Evolutionary conservation across 2,113 vertebrate genomes (phyloP).

Genomic region (Chloropsis cyanopogon): DNA sequence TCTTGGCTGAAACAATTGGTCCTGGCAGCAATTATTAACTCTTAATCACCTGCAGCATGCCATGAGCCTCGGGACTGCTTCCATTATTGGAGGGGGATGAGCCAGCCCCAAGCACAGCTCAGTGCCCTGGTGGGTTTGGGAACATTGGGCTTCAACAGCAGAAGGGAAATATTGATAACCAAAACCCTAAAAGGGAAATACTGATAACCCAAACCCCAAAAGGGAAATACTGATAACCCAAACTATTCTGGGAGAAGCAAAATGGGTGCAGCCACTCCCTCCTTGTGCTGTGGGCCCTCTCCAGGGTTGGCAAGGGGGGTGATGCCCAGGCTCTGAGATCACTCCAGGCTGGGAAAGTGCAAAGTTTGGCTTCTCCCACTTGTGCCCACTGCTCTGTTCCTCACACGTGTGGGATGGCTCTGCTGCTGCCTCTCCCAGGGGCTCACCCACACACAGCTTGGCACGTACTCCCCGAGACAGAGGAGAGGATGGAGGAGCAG

Average conservation of each 20-base stretch:
- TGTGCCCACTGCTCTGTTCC: not conserved
- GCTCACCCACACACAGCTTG: not conserved
- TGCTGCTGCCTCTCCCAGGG: not conserved
- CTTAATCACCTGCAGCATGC: constrained; percentile 28
- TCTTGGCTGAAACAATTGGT: not conserved
- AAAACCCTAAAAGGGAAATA: not conserved
- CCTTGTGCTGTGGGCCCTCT: fast-evolving
- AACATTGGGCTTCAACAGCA: not conserved
- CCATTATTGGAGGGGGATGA: not conserved
- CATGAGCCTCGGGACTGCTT: not conserved
- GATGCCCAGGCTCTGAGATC: not conserved
- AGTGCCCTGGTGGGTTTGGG: not conserved
- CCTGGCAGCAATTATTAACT: constrained; percentile 25
- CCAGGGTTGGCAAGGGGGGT: not conserved
- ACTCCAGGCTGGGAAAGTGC: not conserved
- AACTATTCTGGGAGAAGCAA: not conserved
- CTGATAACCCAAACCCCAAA: not conserved
- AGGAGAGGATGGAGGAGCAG: not conserved
- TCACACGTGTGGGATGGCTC: not conserved
- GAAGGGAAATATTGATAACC: not conserved
- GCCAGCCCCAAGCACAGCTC: not conserved
- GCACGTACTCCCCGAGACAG: not conserved
- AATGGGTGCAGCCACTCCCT: not conserved
- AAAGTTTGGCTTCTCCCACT: not conserved
- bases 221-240: not conserved